phyloP scores from a whole-genome alignment of 2,888 invertebrate species.

The Ormyrus rosae region DNA sequence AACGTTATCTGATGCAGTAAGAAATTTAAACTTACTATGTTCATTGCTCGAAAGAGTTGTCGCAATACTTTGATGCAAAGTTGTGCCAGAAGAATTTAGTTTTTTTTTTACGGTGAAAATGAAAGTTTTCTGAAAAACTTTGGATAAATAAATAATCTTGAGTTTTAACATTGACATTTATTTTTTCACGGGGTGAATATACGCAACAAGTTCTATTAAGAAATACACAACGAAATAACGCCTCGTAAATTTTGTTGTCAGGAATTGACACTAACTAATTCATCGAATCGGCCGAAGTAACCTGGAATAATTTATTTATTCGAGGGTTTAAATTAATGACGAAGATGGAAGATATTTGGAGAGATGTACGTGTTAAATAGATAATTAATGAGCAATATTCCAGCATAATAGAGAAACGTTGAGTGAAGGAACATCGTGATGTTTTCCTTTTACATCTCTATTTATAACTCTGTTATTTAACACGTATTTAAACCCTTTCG shows the following conservation, averaged over 20 bases:
- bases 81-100: no score
- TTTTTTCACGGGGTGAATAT: no score
- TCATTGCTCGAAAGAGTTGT: no score
- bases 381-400: constrained; percentile 9
- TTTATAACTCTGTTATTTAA: constrained; percentile 2
- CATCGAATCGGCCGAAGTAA: no score
- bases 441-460: constrained; percentile 10
- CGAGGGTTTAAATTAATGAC: neutral
- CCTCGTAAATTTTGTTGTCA: neutral
- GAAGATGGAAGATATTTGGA: neutral
- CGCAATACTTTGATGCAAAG: no score
- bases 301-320: no score
- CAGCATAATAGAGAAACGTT: neutral
- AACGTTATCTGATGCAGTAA: no score
- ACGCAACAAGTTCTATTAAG: neutral
- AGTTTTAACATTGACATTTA: neutral
- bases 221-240: no score
- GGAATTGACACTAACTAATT: neutral
- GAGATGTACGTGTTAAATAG: constrained; percentile 15
- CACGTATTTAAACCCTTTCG: constrained; percentile 4
- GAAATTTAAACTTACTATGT: no score
- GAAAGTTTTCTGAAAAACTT: no score
- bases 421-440: neutral
- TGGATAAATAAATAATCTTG: no score
- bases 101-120: no score